Base-by-base conservation (phyloP, 2,797 vertebrate species). In the Characodon lateralis region DNA sequence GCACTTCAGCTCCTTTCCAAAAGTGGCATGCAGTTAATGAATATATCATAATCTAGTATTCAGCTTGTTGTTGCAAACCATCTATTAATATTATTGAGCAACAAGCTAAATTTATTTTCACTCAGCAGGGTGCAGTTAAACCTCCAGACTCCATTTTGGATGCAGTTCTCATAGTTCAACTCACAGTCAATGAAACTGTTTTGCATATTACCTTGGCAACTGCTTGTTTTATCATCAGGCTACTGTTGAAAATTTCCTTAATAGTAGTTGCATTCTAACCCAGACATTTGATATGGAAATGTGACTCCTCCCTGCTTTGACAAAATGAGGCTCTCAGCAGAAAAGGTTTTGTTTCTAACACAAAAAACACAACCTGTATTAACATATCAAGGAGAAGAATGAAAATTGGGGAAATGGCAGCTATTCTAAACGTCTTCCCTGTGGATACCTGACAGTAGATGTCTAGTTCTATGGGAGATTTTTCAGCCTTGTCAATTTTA, bases 161-260 rank as follows among this genome's bases (percentile, higher is more conserved):
- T 79, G 77, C 78, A 82, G 78, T 86, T 91, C 90, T 92, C 89
- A 91, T 85, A 85, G 84, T 92, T 93, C 87, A 92, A 77, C 80
- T 76, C 6, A 0, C 82, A 93, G 91, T 94, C 89, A 93, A 84
- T 91, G 88, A 92, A 83, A 50, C 89, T 91, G 77, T 82, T 94
- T 94, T 93, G 87, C 94, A 93, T 94, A 91, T 95, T 84, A 88
- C 94, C 94, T 84, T 93, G 93, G 94, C 80, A 94, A 95, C 94
- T 83, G 92, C 79, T 83, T 89, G 90, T 91, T 94, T 92, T 90
- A 91, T 93, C 93, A 92, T 93, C 89, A 91, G 81, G 83, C 84
- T 77, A 77, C 85, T 88, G 91, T 87, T 93, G 82, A 87, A 90
- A 89, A 89, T 89, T 88, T 89, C 89, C 86, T 92, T 93, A 89